Conservation (phyloP, 2,888 invertebrate species). For the Glyphotaelius pellucidus region DNA sequence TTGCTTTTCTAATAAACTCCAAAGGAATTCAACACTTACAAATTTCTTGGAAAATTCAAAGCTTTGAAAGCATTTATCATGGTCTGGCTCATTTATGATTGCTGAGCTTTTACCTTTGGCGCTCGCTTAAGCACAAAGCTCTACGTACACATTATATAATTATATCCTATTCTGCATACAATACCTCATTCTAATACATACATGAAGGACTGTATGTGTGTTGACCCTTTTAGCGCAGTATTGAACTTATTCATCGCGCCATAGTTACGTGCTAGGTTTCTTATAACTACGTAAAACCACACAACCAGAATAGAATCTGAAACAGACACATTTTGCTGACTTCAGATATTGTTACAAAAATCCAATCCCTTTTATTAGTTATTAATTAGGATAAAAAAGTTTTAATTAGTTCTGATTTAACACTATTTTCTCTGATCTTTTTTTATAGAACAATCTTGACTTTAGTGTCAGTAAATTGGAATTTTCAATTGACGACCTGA, state of each 20-base stretch:
- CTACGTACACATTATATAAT: neutral
- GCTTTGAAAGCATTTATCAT: conserved; percentile 30
- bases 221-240: neutral
- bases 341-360: neutral
- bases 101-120: conserved; percentile 31
- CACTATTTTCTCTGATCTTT: too few relatives aligned
- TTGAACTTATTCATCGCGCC: conserved; percentile 26
- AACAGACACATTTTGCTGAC: neutral
- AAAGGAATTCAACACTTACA: neutral
- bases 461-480: too few relatives aligned
- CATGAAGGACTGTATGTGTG: neutral
- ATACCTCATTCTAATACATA: neutral
- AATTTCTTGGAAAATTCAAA: neutral
- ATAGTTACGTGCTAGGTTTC: neutral
- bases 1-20: neutral
- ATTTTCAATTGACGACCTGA: too few relatives aligned
- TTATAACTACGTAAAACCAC: neutral
- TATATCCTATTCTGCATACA: neutral
- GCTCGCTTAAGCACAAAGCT: neutral
- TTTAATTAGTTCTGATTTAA: too few relatives aligned
- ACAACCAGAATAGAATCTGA: neutral
- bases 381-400: too few relatives aligned
- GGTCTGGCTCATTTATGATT: conserved; percentile 38
- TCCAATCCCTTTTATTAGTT: too few relatives aligned
- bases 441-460: too few relatives aligned